phyloP scores from a whole-genome alignment of 2,797 vertebrate genomes.

The Poeciliopsis paucimaculata region DNA sequence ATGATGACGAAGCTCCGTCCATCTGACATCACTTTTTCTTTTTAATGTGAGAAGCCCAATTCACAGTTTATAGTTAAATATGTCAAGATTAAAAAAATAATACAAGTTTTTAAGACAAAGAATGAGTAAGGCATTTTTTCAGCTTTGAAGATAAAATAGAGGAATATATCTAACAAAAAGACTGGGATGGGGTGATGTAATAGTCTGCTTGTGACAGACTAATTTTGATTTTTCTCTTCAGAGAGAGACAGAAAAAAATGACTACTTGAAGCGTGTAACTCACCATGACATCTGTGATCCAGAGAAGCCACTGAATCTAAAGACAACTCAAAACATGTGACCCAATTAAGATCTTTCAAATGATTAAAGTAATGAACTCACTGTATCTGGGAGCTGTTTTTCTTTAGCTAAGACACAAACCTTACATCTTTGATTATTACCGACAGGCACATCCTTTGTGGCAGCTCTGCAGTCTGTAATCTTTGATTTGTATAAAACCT shows the following conservation, averaged over 20 bases:
- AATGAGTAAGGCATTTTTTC: slow-evolving; percentile 31
- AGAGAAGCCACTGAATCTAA: slow-evolving; percentile 16
- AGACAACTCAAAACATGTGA: slow-evolving; percentile 28
- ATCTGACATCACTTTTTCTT: slow-evolving; percentile 46
- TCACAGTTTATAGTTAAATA: slow-evolving; percentile 14
- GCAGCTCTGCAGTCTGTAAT: slow-evolving; percentile 21
- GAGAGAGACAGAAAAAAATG: slow-evolving; percentile 4
- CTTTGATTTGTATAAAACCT: slow-evolving; percentile 36
- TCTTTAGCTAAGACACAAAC: background rate
- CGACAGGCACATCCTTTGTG: slow-evolving; percentile 1
- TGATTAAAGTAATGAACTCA: slow-evolving; percentile 38
- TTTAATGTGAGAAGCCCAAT: slow-evolving; percentile 12
- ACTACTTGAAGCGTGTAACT: slow-evolving; percentile 15
- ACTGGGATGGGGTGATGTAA: slow-evolving; percentile 29
- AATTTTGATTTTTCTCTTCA: slow-evolving; percentile 23
- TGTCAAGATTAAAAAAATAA: background rate
- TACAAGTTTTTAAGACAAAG: slow-evolving; percentile 8
- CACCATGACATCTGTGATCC: slow-evolving; percentile 24
- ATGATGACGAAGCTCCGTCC: slow-evolving; percentile 54
- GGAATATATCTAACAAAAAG: slow-evolving; percentile 21
- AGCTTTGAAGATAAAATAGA: slow-evolving; percentile 28
- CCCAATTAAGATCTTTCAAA: slow-evolving; percentile 25
- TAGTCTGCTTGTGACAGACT: slow-evolving; percentile 27
- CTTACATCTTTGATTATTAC: slow-evolving; percentile 31
- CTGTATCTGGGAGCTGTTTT: slow-evolving; percentile 18